Conservation (phyloP, 2,113 vertebrate species). For the Gymnobelideus leadbeateri region DNA sequence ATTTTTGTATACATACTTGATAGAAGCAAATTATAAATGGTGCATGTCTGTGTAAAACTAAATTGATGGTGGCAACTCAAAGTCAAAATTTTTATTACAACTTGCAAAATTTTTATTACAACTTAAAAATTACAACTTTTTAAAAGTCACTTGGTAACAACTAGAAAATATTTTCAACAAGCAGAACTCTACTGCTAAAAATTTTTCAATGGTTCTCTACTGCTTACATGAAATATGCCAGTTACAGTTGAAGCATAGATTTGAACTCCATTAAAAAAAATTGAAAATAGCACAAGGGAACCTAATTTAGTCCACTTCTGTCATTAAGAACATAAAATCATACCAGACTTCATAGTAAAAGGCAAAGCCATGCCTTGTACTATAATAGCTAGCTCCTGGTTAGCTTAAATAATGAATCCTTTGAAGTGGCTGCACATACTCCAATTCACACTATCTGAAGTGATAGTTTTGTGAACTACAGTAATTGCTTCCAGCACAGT, state of each 20-base stretch:
- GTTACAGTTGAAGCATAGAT: neutral
- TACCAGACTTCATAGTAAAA: neutral
- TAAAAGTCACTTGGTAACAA: neutral
- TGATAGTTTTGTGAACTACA: neutral
- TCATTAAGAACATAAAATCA: neutral
- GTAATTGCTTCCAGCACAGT: neutral
- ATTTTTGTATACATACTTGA: neutral
- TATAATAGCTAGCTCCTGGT: neutral
- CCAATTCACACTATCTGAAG: neutral
- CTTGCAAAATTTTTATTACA: neutral
- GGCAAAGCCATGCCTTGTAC: no score
- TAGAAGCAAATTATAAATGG: neutral
- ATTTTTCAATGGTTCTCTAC: neutral
- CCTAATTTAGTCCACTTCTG: neutral
- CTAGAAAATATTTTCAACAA: neutral
- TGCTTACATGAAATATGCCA: neutral
- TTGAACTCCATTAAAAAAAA: neutral
- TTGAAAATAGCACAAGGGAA: neutral
- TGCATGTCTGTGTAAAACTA: neutral
- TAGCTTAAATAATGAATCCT: neutral
- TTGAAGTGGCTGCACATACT: neutral
- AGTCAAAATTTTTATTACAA: neutral
- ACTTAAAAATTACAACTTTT: neutral
- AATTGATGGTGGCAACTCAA: neutral
- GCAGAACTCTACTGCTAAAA: neutral